Evolutionary conservation across 2,888 invertebrate species (phyloP), one percentile per base, ranked within the genome.

Genomic region (Pecten maximus): DNA sequence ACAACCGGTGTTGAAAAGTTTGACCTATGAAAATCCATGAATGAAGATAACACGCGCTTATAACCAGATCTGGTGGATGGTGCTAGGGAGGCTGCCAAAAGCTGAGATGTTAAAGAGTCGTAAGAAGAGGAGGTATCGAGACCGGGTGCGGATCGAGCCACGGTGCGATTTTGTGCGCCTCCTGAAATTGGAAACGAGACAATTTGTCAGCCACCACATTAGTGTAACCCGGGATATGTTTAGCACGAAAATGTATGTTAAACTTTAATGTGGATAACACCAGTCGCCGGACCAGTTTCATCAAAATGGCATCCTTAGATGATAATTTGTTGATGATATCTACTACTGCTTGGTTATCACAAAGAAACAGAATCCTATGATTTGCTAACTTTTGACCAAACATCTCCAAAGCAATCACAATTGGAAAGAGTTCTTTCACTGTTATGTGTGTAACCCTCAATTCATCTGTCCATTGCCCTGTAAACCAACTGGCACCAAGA

Each of bases 101-200:
- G n/a, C n/a, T n/a, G n/a, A n/a, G n/a, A n/a, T n/a, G n/a, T n/a
- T n/a, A n/a, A n/a, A n/a, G n/a, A n/a, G n/a, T n/a, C n/a, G n/a
- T n/a, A n/a, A n/a, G n/a, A n/a, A n/a, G n/a, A 12, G 44, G 44
- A 10, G 87, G 89, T 19, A 89, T n/a, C 4, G 40, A 4, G 28
- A 87, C 0, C 8, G 54, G 88, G 16, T 28, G 23, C 4, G 40
- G 16, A 3, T 87, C 48, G 15, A 87, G 0, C 54, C 50, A 40
- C 10, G 90, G 90, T 19, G 88, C 90, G 19, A 88, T 39, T 0
- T 39, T 60, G 10, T 23, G 28, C n/a, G 74, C 40, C 12, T 44
- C 40, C 74, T 91, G 89, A 48, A 89, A 88, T 40, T 91, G 87
- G 40, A 86, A 91, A 87, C 91, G 91, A 88, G 91, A 91, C 23